A percentile compares a stretch with the other conserved stretches of the same genome.
Evolutionary conservation across 2,888 invertebrate species (phyloP).

Genomic region (Agriopis aurantiaria): DNA sequence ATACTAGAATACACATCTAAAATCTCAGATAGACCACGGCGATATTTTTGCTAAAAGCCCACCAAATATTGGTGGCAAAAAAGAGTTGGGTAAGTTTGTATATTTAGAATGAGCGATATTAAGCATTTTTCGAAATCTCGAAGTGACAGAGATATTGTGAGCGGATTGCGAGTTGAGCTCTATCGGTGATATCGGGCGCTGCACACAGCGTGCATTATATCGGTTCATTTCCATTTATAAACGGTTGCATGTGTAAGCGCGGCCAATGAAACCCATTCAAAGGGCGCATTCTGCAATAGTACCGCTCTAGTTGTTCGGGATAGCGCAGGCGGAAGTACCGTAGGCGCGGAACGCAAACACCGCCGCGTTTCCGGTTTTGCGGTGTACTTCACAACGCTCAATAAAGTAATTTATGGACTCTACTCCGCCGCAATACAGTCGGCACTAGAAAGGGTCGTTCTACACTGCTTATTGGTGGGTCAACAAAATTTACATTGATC

Average conservation of each 20-base stretch:
- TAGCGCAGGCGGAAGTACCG: conserved; percentile 74
- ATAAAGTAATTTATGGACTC: conserved; percentile 54
- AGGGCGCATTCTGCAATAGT: conserved; percentile 55
- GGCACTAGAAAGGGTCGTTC: conserved; percentile 26
- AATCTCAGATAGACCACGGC: too few species aligned
- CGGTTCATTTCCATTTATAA: conserved; percentile 71
- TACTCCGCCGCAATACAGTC: conserved; percentile 43
- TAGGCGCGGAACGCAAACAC: conserved; percentile 73
- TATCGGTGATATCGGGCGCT: conserved; percentile 27
- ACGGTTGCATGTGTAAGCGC: conserved; percentile 66
- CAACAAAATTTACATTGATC: conserved; percentile 34
- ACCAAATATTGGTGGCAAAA: too few species aligned
- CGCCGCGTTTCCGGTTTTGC: conserved; percentile 67
- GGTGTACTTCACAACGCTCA: conserved; percentile 54
- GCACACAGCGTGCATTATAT: conserved; percentile 35
- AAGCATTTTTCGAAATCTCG: too few species aligned
- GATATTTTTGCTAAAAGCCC: too few species aligned
- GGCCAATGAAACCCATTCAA: conserved; percentile 66
- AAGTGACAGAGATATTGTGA: too few species aligned
- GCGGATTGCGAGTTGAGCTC: neutral
- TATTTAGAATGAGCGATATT: too few species aligned
- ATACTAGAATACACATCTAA: neutral
- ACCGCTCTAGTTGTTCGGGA: conserved; percentile 77
- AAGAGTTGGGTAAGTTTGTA: too few species aligned
- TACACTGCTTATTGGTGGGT: conserved; percentile 35